Conservation (phyloP, 92 coral and sea anemone species). For the Heliopora coerulea region DNA sequence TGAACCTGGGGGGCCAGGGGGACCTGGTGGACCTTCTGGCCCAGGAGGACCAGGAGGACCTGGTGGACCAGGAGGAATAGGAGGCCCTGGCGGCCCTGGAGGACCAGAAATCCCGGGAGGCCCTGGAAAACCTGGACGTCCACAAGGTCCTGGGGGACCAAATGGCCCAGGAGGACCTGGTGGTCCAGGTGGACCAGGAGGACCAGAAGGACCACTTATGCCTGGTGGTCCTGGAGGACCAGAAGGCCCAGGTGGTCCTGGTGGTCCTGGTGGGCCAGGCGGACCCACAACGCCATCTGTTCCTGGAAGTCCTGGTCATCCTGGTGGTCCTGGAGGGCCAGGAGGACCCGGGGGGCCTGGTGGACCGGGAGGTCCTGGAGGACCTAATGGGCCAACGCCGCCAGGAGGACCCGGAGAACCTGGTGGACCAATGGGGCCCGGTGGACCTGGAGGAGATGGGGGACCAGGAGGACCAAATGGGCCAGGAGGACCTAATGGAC, state of each 20-base stretch:
- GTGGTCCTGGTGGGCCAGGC: constrained; percentile 77
- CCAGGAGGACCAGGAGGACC: constrained; percentile 56
- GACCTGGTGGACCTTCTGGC: constrained; percentile 41
- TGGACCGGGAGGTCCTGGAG: constrained; percentile 68
- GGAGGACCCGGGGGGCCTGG: constrained; percentile 46
- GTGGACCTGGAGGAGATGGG: constrained; percentile 52
- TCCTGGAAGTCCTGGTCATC: constrained; percentile 44
- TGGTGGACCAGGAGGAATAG: constrained; percentile 61
- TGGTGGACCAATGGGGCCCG: constrained; percentile 40
- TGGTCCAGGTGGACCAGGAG: constrained; percentile 45
- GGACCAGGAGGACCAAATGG: constrained; percentile 9
- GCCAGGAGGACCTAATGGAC: neutral
- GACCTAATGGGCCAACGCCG: constrained; percentile 74
- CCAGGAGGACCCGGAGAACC: constrained; percentile 81
- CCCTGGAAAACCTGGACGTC: constrained; percentile 69
- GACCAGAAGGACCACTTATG: constrained; percentile 44
- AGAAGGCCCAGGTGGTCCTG: constrained; percentile 75
- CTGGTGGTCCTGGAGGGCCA: constrained; percentile 28
- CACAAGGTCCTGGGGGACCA: constrained; percentile 65
- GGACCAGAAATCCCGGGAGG: constrained; percentile 68
- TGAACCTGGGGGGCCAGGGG: constrained; percentile 73
- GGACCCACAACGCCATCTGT: constrained; percentile 53
- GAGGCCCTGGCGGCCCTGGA: constrained; percentile 75
- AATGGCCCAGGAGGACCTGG: constrained; percentile 54
- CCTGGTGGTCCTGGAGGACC: constrained; percentile 78